phyloP scores from a whole-genome alignment of 2,113 vertebrate species.

The Brevimyrus niger region DNA sequence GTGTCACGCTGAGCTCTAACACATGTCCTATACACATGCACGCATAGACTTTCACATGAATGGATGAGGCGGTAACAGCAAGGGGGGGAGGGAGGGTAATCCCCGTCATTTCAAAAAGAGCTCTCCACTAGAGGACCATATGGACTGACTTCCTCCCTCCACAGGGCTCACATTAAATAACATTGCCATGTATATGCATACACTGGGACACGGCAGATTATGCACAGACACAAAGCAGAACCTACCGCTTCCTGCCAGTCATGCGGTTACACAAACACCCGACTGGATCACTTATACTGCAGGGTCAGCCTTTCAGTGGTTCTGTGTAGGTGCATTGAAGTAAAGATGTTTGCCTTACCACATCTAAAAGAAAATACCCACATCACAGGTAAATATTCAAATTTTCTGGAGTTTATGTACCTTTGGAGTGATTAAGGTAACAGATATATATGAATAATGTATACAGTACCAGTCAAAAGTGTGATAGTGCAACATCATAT shows the following conservation, averaged over 20 bases:
- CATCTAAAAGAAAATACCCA: background rate
- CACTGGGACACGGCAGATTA: constrained; percentile 24
- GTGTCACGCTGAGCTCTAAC: constrained; percentile 23
- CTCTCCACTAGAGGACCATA: constrained; percentile 48
- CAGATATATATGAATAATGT: background rate
- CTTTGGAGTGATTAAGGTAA: background rate
- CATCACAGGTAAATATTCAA: background rate
- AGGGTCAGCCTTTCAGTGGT: background rate
- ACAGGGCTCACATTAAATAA: constrained; percentile 8
- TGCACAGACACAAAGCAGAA: background rate
- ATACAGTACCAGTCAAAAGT: background rate
- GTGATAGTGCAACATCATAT: background rate
- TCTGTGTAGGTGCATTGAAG: background rate
- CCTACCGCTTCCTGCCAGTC: background rate
- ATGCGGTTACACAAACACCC: background rate
- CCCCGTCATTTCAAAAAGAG: constrained; percentile 44
- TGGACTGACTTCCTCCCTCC: constrained; percentile 34
- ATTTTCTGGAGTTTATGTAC: background rate
- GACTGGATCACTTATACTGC: background rate
- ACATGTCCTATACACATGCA: constrained; percentile 23
- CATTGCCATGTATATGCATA: constrained; percentile 22
- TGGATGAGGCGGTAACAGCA: constrained; percentile 35
- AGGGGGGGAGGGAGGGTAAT: constrained; percentile 39
- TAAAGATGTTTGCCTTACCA: background rate
- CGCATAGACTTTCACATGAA: constrained; percentile 35